Conservation (phyloP, 1,140 invertebrate genomes). For the Aphelinus atriplicis region DNA sequence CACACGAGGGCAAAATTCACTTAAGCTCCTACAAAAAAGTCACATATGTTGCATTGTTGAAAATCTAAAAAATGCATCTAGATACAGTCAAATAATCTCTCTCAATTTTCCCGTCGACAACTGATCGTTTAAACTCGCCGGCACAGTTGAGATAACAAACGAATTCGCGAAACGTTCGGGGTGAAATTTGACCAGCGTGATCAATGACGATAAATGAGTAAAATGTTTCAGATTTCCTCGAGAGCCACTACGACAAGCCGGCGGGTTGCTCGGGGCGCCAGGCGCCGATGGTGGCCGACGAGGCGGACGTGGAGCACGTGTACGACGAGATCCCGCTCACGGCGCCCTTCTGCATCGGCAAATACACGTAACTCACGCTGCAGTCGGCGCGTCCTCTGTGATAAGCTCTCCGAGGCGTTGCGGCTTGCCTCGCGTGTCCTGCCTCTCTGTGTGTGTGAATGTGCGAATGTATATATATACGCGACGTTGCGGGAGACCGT, state of each 20-base stretch:
- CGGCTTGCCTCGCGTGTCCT: no score
- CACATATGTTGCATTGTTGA: no score
- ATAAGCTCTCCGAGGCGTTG: constrained; percentile 42
- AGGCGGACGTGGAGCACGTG: constrained; percentile 56
- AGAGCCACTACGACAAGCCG: constrained; percentile 61
- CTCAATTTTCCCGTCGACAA: no score
- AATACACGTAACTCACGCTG: constrained; percentile 43
- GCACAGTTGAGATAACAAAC: no score
- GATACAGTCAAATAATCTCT: no score
- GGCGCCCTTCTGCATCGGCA: constrained; percentile 45
- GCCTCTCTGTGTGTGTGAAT: not conserved
- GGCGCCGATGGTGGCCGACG: constrained; percentile 23
- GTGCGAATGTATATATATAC: not conserved
- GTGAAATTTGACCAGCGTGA: not conserved
- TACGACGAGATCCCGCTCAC: constrained; percentile 62
- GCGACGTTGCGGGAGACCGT: constrained; percentile 38
- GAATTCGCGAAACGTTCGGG: no score
- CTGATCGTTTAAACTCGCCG: no score
- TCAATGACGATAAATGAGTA: not conserved
- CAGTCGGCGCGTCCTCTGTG: not conserved
- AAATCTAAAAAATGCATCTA: no score
- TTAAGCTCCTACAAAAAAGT: no score
- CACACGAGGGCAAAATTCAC: no score
- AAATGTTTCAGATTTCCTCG: constrained; percentile 54
- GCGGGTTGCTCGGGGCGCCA: constrained; percentile 44